Evolutionary conservation across 2,888 invertebrate species (phyloP).

Genomic region (Zaprionus lineosus): DNA sequence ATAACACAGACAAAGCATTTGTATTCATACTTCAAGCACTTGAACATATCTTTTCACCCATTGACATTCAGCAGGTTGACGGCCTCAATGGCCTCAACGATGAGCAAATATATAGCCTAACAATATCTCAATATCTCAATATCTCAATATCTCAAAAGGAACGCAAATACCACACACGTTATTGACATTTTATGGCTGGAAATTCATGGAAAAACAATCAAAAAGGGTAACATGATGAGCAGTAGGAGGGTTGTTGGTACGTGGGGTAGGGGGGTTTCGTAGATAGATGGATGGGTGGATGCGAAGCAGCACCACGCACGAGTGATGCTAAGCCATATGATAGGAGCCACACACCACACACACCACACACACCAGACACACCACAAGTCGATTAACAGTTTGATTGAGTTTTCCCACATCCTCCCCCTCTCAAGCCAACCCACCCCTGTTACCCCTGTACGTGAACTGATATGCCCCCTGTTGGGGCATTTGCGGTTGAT

Average conservation of each 20-base stretch:
- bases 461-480: background rate
- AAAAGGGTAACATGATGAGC: constrained; percentile 49
- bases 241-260: too few relatives aligned
- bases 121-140: too few relatives aligned
- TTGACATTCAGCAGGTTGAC: constrained; percentile 57
- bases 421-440: background rate
- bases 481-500: constrained; percentile 68
- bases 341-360: constrained; percentile 19
- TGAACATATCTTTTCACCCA: constrained; percentile 54
- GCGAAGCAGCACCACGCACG: constrained; percentile 13
- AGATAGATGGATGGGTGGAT: background rate
- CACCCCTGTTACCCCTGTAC: background rate
- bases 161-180: constrained; percentile 62
- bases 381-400: constrained; percentile 70
- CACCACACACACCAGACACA: too few relatives aligned
- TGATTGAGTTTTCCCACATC: constrained; percentile 67
- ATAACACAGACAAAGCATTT: too few relatives aligned
- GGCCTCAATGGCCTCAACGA: constrained; percentile 9
- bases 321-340: background rate
- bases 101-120: constrained; percentile 50
- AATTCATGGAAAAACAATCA: constrained; percentile 66
- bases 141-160: constrained; percentile 26
- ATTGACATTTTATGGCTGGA: constrained; percentile 72
- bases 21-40: constrained; percentile 20
- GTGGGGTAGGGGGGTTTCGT: too few relatives aligned